Evolutionary conservation across 2,113 vertebrate genomes (phyloP).

Genomic region (Melospiza georgiana): DNA sequence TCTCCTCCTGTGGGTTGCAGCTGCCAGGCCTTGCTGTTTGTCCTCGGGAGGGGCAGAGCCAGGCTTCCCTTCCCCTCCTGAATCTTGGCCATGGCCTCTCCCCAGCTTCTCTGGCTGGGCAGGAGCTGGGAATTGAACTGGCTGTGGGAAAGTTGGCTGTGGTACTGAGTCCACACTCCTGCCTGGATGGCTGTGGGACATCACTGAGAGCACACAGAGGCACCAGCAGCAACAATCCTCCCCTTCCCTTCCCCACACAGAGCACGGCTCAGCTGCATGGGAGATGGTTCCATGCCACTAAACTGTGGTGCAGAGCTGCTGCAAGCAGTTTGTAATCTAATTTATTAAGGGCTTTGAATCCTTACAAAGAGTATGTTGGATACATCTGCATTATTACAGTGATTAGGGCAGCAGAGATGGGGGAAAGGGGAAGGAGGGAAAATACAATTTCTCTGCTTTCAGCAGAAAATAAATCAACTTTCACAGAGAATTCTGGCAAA

Average conservation of each 20-base stretch:
- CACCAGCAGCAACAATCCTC: background rate
- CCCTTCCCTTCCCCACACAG: background rate
- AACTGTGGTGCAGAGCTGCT: background rate
- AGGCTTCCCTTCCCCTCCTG: accelerated
- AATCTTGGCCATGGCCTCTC: background rate
- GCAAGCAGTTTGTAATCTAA: background rate
- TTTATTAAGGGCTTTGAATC: conserved; percentile 15
- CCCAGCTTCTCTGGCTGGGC: background rate
- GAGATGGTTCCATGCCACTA: background rate
- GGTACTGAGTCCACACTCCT: background rate
- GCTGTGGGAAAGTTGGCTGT: background rate
- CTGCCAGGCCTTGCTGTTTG: background rate
- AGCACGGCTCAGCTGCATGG: background rate
- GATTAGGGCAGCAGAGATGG: background rate
- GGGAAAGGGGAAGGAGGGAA: background rate
- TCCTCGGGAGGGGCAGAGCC: background rate
- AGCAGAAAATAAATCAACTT: conserved; percentile 59
- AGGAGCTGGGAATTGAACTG: background rate
- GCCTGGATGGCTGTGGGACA: background rate
- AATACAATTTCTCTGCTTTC: conserved; percentile 16
- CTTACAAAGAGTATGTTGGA: background rate
- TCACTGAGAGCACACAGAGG: background rate
- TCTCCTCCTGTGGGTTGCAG: accelerated
- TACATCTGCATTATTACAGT: background rate
- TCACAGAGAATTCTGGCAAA: background rate